These are phyloP conservation scores for Bombus consobrinus DNA, from an alignment of 1,140 invertebrate species.

Conservation along the genomic window DNA sequence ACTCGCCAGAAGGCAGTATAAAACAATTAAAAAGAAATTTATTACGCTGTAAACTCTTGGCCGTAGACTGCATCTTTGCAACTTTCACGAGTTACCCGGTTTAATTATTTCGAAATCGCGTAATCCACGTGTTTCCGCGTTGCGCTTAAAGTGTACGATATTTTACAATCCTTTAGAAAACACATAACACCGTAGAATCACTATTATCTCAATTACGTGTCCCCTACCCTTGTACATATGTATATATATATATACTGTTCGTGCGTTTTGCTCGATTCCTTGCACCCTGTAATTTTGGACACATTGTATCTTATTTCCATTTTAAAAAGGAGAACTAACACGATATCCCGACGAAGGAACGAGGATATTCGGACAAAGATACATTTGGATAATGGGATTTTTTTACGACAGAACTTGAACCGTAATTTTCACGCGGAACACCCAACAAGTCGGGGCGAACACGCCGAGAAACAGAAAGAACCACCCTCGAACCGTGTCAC, in stretches of 20 bases:
- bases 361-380: background rate
- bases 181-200: background rate
- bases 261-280: background rate
- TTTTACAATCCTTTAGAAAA: background rate
- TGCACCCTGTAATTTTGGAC: background rate
- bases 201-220: background rate
- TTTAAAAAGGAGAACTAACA: background rate
- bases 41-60: conserved; percentile 31
- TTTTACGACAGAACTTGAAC: background rate
- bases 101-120: conserved; percentile 31
- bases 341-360: background rate
- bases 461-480: background rate
- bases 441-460: background rate
- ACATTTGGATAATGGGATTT: conserved; percentile 40
- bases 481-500: conserved; percentile 33
- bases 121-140: background rate
- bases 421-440: conserved; percentile 23
- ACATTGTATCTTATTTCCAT: background rate
- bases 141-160: background rate
- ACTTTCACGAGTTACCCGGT: background rate
- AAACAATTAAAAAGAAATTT: conserved; percentile 52
- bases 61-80: background rate
- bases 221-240: too few species aligned
- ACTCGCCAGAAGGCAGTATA: conserved; percentile 15
- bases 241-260: background rate